Conservation (phyloP, 2,797 vertebrate genomes). For the Arremon aurantiirostris region DNA sequence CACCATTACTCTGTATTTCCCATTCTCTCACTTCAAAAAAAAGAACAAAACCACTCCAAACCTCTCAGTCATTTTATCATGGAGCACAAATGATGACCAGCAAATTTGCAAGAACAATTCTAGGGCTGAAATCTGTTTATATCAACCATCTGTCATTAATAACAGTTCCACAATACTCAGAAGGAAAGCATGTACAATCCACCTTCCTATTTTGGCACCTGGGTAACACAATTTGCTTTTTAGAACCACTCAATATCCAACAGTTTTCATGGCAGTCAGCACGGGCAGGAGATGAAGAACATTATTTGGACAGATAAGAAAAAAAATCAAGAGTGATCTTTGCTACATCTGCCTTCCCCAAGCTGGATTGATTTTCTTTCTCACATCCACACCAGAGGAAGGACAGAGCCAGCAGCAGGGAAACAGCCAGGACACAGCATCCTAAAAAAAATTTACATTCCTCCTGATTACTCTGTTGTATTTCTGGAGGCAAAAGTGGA, state of each 20-base stretch:
- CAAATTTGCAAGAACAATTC: neutral
- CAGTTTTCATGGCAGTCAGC: neutral
- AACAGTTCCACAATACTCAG: neutral
- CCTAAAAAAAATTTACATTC: neutral
- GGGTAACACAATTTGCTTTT: neutral
- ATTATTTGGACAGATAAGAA: neutral
- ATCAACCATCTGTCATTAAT: neutral
- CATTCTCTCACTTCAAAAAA: neutral
- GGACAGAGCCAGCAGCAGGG: neutral
- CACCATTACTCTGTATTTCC: neutral
- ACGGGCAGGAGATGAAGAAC: neutral
- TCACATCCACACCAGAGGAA: neutral
- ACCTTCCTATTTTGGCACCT: neutral
- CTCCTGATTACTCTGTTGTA: neutral
- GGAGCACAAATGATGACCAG: neutral
- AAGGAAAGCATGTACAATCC: neutral
- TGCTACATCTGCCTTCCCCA: neutral
- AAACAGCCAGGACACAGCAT: neutral
- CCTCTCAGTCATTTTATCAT: neutral
- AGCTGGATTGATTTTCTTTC: neutral
- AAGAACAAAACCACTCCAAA: neutral
- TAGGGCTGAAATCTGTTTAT: neutral
- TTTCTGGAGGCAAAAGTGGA: conserved; percentile 24
- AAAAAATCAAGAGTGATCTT: neutral
- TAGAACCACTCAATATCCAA: neutral